Percentiles rank a stretch among this genome's conserved stretches.
Evolutionary conservation across 2,888 invertebrate species (phyloP).

Genomic region (Sminthurinus aureus): DNA sequence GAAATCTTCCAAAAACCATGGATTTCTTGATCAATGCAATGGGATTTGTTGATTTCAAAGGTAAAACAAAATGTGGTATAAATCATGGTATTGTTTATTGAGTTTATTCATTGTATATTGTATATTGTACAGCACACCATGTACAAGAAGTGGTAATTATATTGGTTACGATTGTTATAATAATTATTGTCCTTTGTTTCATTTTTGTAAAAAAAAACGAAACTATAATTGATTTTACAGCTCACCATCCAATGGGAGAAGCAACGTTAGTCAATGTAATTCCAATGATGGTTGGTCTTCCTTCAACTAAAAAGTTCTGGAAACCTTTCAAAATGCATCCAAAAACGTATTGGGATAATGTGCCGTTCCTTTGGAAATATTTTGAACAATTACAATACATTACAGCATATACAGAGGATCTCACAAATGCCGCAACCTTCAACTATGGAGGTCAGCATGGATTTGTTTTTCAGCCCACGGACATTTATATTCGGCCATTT

Average conservation of each 20-base stretch:
- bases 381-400: conserved; percentile 43
- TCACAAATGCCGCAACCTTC: conserved; percentile 25
- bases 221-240: no score
- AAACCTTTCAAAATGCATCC: neutral
- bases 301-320: neutral
- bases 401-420: conserved; percentile 49
- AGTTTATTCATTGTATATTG: no score
- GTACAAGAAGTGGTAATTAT: no score
- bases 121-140: no score
- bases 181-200: no score
- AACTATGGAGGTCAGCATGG: conserved; percentile 44
- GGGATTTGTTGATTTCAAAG: conserved; percentile 44
- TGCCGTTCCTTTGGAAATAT: conserved; percentile 44
- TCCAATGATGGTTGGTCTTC: conserved; percentile 38
- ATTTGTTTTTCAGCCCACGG: conserved; percentile 45
- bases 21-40: conserved; percentile 36
- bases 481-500: conserved; percentile 47
- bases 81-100: no score
- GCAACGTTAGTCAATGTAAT: conserved; percentile 42
- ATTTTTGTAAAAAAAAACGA: no score
- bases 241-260: conserved; percentile 45
- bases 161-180: no score
- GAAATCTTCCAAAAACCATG: conserved; percentile 45
- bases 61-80: no score
- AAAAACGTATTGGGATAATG: conserved; percentile 41